phyloP scores from a whole-genome alignment of 2,888 invertebrate species.

The Helicoverpa assulta region DNA sequence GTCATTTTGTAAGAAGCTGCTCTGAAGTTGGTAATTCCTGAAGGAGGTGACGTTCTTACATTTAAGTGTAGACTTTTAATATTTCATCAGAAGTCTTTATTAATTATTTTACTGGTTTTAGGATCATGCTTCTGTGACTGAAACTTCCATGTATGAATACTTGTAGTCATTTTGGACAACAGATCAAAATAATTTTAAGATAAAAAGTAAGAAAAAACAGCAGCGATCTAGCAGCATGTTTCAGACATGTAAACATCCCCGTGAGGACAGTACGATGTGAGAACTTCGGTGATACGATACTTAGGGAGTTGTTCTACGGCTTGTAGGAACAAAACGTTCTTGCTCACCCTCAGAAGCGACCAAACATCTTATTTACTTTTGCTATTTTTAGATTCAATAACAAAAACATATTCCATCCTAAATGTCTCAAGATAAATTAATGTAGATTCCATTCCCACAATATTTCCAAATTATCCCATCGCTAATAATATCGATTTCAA shows the following conservation, averaged over 20 bases:
- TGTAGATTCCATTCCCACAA: slow-evolving; percentile 20
- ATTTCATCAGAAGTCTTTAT: no score
- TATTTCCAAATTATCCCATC: slow-evolving; percentile 38
- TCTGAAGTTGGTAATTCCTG: slow-evolving; percentile 37
- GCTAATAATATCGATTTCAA: slow-evolving; percentile 55
- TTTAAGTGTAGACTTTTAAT: background rate
- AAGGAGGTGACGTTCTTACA: slow-evolving; percentile 31
- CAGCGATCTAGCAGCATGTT: slow-evolving; percentile 45
- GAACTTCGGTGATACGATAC: slow-evolving; percentile 67
- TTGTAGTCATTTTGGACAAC: background rate
- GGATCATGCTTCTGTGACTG: no score
- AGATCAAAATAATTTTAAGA: slow-evolving; percentile 27
- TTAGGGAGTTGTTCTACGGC: slow-evolving; percentile 67
- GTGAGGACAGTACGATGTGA: slow-evolving; percentile 59
- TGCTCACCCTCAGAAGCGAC: slow-evolving; percentile 55
- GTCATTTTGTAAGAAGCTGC: slow-evolving; percentile 42
- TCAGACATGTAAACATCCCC: slow-evolving; percentile 65
- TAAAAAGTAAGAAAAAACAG: slow-evolving; percentile 40
- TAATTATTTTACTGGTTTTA: no score
- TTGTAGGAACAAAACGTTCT: slow-evolving; percentile 59
- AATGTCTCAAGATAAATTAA: slow-evolving; percentile 2
- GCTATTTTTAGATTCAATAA: slow-evolving; percentile 17
- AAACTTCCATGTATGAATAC: background rate
- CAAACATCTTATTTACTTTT: slow-evolving; percentile 53
- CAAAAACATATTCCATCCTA: background rate